phyloP scores from a whole-genome alignment of 2,888 invertebrate genomes.

The Leptopilina syphax region DNA sequence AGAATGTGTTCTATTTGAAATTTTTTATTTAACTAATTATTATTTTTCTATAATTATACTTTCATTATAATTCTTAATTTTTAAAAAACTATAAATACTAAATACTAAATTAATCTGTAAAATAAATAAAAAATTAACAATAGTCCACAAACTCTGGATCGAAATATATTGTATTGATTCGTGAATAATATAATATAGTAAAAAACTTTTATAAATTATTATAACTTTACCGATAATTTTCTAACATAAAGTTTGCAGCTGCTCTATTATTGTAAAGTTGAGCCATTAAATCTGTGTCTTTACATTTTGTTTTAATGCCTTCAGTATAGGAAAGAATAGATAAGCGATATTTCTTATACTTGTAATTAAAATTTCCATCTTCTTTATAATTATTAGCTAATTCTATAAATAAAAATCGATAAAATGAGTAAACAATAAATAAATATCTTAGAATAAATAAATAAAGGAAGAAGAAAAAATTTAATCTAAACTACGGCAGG shows the following conservation, averaged over 20 bases:
- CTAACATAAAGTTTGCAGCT: slow-evolving; percentile 90
- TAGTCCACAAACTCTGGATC: no score
- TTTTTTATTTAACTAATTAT: no score
- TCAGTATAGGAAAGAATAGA: slow-evolving; percentile 93
- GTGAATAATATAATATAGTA: no score
- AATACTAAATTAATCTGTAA: no score
- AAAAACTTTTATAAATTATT: slow-evolving; percentile 3
- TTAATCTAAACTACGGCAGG: not conserved
- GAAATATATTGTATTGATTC: no score
- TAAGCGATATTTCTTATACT: slow-evolving; percentile 93
- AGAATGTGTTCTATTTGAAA: no score
- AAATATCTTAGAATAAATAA: not conserved
- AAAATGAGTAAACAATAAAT: not conserved
- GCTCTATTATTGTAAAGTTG: slow-evolving; percentile 94
- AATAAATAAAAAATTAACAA: no score
- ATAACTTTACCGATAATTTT: slow-evolving; percentile 84
- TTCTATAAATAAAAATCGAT: slow-evolving; percentile 78
- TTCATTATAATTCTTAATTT: no score
- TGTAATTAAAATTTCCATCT: slow-evolving; percentile 97
- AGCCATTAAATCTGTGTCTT: slow-evolving; percentile 85
- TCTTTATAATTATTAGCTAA: slow-evolving; percentile 93
- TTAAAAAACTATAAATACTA: no score
- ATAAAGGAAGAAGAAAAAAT: not conserved
- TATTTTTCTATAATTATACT: no score
- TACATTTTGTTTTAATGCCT: slow-evolving; percentile 88